Base-by-base conservation (phyloP, 2,113 vertebrate species). In the Lepus europaeus region DNA sequence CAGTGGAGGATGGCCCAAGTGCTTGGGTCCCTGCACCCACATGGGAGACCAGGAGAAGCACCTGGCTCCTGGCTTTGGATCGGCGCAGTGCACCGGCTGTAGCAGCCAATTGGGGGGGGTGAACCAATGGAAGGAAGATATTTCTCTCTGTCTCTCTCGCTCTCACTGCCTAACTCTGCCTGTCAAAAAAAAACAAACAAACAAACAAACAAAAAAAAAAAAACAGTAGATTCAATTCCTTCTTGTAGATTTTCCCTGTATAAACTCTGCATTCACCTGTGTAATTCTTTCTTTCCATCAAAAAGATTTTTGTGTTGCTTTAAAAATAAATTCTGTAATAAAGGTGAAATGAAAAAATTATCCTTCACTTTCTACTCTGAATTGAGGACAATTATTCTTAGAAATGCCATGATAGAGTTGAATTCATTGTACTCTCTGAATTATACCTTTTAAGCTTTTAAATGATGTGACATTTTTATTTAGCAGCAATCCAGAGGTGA, bases 391-490 rank as follows among this genome's bases (percentile, higher is more conserved):
- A 90, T 88, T 93, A 93, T 82, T 92, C 25, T 73, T 89, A 22
- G 23, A 97, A 96, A 88, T 90, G 68, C 56, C 63, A 85, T 51
- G 45, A 73, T 12, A 72, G 29, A 84, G 85, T 74, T 85, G 39
- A 94, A 84, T 72, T 84, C 73, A 95, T 81, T 93, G 81, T 51
- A 63, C 53, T 88, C 10, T n/a, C 76, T 49, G 36, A 90, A 90
- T 90, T 95, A 61, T 1, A 77, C 74, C 29, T 56, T 94, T 93
- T 92, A 86, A 89, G 39, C 39, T 90, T 78, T 91, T 90, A 96
- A 90, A 64, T 88, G 72, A 78, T 92, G 70, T 92, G 95, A 82
- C 93, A 90, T 90, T 96, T 93, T 97, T 85, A 95, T 95, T 95
- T 90, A 89, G 51, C 33, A 51, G 74, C 63, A 83, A 78, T 95